Evolutionary conservation across 2,113 vertebrate genomes (phyloP).

Genomic region (Podiceps cristatus): DNA sequence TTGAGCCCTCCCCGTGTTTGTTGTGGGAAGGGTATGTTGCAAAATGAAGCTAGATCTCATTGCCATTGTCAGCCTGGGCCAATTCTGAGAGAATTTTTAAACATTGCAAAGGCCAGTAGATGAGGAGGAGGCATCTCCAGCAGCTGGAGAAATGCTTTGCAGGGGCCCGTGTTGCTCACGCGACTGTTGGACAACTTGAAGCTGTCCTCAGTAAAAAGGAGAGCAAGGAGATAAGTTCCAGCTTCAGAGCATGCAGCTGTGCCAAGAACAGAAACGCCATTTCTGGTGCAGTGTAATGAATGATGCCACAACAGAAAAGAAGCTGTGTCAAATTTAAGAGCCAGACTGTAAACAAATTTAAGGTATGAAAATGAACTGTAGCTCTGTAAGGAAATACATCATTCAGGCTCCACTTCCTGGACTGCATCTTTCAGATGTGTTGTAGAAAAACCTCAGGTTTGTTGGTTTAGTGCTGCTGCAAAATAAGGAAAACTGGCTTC

Average conservation of each 20-base stretch:
- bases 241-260: background rate
- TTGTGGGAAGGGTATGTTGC: background rate
- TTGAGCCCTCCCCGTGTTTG: rapidly evolving
- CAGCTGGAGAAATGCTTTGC: background rate
- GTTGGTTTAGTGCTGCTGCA: background rate
- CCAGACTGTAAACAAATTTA: background rate
- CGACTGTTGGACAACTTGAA: background rate
- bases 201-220: background rate
- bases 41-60: background rate
- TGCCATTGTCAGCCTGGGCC: background rate
- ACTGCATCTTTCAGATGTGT: background rate
- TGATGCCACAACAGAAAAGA: background rate
- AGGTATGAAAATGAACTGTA: background rate
- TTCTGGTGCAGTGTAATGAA: background rate
- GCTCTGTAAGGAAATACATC: background rate
- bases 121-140: background rate
- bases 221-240: rapidly evolving
- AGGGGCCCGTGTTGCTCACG: background rate
- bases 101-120: background rate
- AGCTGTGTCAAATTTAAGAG: background rate
- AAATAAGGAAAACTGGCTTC: background rate
- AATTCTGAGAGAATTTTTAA: background rate
- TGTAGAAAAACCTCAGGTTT: background rate
- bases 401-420: background rate
- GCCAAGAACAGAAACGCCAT: background rate